A percentile compares a stretch with the other conserved stretches of the same genome.
These are phyloP conservation scores for Erythrocercus mccallii DNA, from an alignment of 2,113 vertebrate genomes.

Conservation along the genomic window DNA sequence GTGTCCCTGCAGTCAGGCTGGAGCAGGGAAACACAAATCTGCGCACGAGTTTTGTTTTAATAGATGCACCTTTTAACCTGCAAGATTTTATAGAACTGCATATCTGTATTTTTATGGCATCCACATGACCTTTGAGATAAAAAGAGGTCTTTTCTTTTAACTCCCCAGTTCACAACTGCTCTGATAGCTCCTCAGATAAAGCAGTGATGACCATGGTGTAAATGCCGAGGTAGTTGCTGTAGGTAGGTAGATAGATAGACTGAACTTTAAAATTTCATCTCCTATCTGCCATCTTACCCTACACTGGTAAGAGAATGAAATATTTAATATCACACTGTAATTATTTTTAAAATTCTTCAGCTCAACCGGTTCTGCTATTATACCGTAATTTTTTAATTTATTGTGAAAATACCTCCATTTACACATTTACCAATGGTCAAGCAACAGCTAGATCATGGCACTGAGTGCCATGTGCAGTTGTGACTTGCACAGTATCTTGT, in stretches of 20 bases:
- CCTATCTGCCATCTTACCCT: background rate
- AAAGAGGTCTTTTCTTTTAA: conserved; percentile 48
- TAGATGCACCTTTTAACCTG: conserved; percentile 1
- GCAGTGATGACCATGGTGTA: conserved; percentile 16
- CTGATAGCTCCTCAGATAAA: conserved; percentile 49
- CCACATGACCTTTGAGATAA: conserved; percentile 38
- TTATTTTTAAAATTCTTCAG: background rate
- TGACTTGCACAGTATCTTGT: background rate
- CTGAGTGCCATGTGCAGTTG: background rate
- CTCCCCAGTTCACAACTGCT: conserved; percentile 40
- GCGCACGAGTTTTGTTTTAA: conserved; percentile 16
- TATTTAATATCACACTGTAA: background rate
- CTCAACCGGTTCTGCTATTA: background rate
- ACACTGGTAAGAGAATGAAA: background rate
- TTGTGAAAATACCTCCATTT: background rate
- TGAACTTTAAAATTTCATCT: conserved; percentile 49
- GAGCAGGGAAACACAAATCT: background rate
- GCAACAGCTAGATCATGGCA: background rate
- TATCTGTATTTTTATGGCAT: conserved; percentile 24
- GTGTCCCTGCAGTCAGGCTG: background rate
- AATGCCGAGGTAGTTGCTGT: conserved; percentile 1
- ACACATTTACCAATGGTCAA: background rate
- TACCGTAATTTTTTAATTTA: background rate
- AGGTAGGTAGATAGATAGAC: conserved; percentile 13
- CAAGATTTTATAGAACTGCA: background rate